Evolutionary conservation across 2,113 vertebrate genomes (phyloP).

Genomic region (Orientallactaga bullata): DNA sequence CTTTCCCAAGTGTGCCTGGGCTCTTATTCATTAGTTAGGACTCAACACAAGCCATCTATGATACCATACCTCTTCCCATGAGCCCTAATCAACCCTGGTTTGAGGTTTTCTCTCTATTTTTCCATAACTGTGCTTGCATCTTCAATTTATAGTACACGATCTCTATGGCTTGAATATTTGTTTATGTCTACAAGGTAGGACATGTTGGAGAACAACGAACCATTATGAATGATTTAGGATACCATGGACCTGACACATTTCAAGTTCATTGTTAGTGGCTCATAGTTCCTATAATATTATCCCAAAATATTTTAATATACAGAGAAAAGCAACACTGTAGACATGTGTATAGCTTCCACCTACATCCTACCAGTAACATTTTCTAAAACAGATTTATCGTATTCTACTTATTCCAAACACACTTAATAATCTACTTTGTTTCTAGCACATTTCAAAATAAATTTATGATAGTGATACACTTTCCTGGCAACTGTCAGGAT

Average conservation of each 20-base stretch:
- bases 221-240: background rate
- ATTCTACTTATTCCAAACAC: background rate
- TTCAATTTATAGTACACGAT: background rate
- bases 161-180: slow-evolving; percentile 8
- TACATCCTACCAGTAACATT: background rate
- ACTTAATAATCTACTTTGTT: background rate
- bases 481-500: background rate
- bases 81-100: background rate
- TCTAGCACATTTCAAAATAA: slow-evolving; percentile 2
- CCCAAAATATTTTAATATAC: background rate
- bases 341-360: background rate
- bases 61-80: background rate
- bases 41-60: background rate
- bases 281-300: background rate
- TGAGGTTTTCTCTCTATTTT: background rate
- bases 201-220: slow-evolving; percentile 2
- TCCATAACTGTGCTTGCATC: background rate
- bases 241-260: background rate
- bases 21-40: background rate
- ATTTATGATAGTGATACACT: background rate
- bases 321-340: slow-evolving; percentile 14
- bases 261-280: background rate
- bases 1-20: background rate
- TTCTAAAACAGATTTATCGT: background rate
- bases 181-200: background rate